Percentiles rank a stretch among this genome's conserved stretches.
Conservation (phyloP, 2,797 vertebrate genomes). For the Sebastes umbrosus region DNA sequence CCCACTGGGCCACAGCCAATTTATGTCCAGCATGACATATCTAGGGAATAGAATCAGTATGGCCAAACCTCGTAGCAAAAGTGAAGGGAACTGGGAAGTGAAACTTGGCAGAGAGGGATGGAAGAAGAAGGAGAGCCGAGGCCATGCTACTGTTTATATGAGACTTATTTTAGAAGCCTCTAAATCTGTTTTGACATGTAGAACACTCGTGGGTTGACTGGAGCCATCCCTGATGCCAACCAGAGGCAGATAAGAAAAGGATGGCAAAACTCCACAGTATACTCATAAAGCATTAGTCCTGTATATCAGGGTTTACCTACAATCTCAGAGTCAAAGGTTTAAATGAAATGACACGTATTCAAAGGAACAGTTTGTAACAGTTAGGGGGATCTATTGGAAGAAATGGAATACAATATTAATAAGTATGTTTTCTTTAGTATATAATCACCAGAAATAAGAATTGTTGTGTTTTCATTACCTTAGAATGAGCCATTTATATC, state of each 20-base stretch:
- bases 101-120: slow-evolving; percentile 4
- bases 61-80: background rate
- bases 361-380: background rate
- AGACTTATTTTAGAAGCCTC: slow-evolving; percentile 48
- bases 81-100: background rate
- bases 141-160: slow-evolving; percentile 36
- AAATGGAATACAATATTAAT: background rate
- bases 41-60: background rate
- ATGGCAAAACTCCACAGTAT: slow-evolving; percentile 23
- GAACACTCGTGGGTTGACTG: slow-evolving; percentile 48
- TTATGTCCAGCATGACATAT: background rate
- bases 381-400: background rate
- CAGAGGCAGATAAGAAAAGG: slow-evolving; percentile 22
- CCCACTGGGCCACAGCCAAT: slow-evolving; percentile 22
- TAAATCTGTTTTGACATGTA: slow-evolving; percentile 66
- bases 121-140: slow-evolving; percentile 6
- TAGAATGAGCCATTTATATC: background rate
- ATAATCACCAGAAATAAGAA: background rate
- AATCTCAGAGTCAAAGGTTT: background rate
- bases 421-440: background rate
- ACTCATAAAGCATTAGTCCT: slow-evolving; percentile 7
- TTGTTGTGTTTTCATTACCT: background rate
- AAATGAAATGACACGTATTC: background rate
- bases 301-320: background rate
- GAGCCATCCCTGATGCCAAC: slow-evolving; percentile 34